Evolutionary conservation across 2,113 vertebrate species (phyloP).

Genomic region (Dissostichus mawsoni): DNA sequence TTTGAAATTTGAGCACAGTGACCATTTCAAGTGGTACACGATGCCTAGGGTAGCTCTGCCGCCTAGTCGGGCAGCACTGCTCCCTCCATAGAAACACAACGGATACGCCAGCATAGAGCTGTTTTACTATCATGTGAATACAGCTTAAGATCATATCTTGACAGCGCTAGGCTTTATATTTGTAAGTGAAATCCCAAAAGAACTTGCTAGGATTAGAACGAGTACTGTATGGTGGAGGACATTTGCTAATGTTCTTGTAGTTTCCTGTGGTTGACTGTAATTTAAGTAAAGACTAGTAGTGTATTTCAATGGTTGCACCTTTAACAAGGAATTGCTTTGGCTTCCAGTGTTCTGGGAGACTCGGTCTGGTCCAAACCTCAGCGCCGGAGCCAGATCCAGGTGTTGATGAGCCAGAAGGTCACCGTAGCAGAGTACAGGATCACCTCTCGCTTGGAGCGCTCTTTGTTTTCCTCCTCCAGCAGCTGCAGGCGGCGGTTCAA

Average conservation of each 20-base stretch:
- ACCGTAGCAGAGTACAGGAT: constrained; percentile 95
- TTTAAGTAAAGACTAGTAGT: not conserved
- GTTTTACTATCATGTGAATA: no score
- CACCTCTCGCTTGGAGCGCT: constrained; percentile 93
- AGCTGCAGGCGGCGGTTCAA: constrained; percentile 95
- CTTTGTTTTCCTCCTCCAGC: constrained; percentile 96
- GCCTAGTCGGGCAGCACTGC: no score
- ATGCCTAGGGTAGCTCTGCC: no score
- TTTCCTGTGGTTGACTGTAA: not conserved
- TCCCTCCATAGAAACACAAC: no score
- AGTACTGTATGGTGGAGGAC: not conserved
- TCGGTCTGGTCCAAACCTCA: constrained; percentile 69
- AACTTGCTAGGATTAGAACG: not conserved
- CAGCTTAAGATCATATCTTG: not conserved
- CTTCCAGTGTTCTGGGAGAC: constrained; percentile 50
- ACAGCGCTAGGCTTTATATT: not conserved
- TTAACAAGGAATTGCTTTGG: constrained; percentile 54
- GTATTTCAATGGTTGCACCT: constrained; percentile 22
- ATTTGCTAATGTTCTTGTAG: not conserved
- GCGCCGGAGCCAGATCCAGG: constrained; percentile 97
- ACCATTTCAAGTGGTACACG: no score
- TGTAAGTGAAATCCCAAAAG: not conserved
- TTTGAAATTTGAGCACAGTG: no score
- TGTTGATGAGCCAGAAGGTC: constrained; percentile 96
- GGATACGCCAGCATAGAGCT: no score